These are phyloP conservation scores for Thymelicus lineola DNA, from an alignment of 2,888 invertebrate genomes.

Conservation along the genomic window DNA sequence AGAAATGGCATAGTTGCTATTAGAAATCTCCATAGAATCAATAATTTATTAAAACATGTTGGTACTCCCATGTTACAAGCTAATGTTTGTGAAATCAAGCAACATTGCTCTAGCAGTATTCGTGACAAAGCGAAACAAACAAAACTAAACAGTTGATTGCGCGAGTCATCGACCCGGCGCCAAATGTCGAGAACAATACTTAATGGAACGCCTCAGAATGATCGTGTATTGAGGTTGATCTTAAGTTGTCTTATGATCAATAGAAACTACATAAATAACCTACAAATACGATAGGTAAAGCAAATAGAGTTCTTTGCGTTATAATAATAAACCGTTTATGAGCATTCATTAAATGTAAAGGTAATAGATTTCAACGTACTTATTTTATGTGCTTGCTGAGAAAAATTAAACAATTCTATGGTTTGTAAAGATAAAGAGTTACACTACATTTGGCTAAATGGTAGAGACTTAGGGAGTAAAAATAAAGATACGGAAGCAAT, in stretches of 20 bases:
- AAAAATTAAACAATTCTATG: no score
- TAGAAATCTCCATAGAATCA: slow-evolving; percentile 5
- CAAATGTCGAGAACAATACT: slow-evolving; percentile 79
- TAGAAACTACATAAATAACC: slow-evolving; percentile 49
- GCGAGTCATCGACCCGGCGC: slow-evolving; percentile 71
- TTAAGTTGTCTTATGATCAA: slow-evolving; percentile 55
- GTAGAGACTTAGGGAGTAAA: no score
- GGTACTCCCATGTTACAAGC: not conserved
- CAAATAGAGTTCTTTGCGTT: not conserved
- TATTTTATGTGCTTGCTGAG: no score
- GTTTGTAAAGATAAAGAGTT: no score
- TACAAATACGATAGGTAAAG: not conserved
- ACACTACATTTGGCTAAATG: no score
- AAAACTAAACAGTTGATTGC: slow-evolving; percentile 67
- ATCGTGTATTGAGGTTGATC: slow-evolving; percentile 58
- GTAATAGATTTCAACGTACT: not conserved
- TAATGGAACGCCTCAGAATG: slow-evolving; percentile 63
- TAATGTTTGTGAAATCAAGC: slow-evolving; percentile 15
- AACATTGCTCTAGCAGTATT: slow-evolving; percentile 36
- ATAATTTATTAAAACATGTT: slow-evolving; percentile 3
- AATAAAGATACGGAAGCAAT: slow-evolving; percentile 13
- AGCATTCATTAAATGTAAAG: not conserved
- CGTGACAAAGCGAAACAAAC: slow-evolving; percentile 53
- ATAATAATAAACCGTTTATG: not conserved
- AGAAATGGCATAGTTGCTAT: slow-evolving; percentile 10